Percentiles rank a stretch among this genome's conserved stretches.
Evolutionary conservation across 1,140 invertebrate species (phyloP).

Genomic region (Cotesia glomerata): DNA sequence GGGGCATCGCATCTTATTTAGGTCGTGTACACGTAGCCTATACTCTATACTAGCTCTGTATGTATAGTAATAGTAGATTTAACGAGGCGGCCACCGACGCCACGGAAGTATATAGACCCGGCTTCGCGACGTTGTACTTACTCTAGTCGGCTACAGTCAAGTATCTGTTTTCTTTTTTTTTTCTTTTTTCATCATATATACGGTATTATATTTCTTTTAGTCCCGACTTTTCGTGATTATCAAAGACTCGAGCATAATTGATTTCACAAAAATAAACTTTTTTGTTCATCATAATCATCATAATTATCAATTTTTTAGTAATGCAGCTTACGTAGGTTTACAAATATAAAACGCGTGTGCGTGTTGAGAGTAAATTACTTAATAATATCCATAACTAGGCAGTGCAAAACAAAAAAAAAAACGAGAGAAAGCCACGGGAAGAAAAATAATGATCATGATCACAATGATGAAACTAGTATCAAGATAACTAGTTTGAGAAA

Average conservation of each 20-base stretch:
- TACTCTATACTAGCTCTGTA: constrained; percentile 23
- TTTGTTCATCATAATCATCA: neutral
- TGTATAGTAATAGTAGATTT: constrained; percentile 36
- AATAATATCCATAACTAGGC: constrained; percentile 57
- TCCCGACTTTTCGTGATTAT: neutral
- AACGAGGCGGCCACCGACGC: constrained; percentile 38
- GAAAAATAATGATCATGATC: constrained; percentile 34
- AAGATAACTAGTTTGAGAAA: too few relatives aligned
- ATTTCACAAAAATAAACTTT: neutral
- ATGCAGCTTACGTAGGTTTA: neutral
- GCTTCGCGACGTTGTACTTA: constrained; percentile 38
- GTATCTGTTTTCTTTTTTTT: neutral
- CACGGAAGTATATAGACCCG: constrained; percentile 38
- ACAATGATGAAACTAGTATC: constrained; percentile 27
- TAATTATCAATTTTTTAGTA: neutral
- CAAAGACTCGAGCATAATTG: too few relatives aligned
- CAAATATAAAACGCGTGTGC: constrained; percentile 14
- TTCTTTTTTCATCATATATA: constrained; percentile 6
- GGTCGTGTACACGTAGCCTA: constrained; percentile 61
- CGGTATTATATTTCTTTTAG: neutral
- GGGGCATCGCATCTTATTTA: constrained; percentile 65
- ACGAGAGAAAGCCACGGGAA: constrained; percentile 37
- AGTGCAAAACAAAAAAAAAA: constrained; percentile 21
- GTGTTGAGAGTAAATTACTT: constrained; percentile 50
- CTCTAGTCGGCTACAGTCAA: constrained; percentile 28